These are phyloP conservation scores for Hozukius guyotensis DNA, from an alignment of 2,797 vertebrate genomes.

Conservation along the genomic window DNA sequence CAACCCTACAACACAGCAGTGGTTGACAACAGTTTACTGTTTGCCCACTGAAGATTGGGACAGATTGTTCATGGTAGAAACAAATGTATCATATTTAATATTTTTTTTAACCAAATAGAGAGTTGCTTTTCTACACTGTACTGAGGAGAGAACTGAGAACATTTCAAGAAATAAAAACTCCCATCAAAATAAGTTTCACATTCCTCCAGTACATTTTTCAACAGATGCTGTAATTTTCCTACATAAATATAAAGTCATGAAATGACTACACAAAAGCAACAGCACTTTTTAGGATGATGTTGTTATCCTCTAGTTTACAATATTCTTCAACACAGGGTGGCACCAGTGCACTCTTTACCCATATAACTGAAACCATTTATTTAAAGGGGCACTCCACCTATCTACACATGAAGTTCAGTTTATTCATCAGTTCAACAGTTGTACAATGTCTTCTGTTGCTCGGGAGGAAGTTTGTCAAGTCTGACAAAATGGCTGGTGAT, in stretches of 20 bases:
- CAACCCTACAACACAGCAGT: background rate
- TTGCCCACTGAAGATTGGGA: background rate
- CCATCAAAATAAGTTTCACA: background rate
- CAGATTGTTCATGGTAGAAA: background rate
- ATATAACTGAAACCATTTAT: background rate
- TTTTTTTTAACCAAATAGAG: too few species aligned
- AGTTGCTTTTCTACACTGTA: background rate
- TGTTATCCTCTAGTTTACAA: background rate
- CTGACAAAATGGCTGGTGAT: background rate
- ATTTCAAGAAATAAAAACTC: background rate
- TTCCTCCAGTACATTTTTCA: background rate
- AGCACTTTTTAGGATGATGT: background rate
- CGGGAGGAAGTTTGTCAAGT: background rate
- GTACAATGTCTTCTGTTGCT: background rate
- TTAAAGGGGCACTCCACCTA: background rate
- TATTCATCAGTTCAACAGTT: background rate
- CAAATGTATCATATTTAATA: background rate
- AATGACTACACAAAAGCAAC: background rate
- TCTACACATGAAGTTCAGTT: background rate
- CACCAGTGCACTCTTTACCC: slow-evolving; percentile 1
- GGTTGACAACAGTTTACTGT: background rate
- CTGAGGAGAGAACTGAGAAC: background rate
- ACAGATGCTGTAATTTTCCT: background rate
- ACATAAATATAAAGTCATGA: background rate
- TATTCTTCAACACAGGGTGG: slow-evolving; percentile 34